These are phyloP conservation scores for Aldabrachelys gigantea DNA, from an alignment of 2,113 vertebrate genomes.

Conservation along the genomic window DNA sequence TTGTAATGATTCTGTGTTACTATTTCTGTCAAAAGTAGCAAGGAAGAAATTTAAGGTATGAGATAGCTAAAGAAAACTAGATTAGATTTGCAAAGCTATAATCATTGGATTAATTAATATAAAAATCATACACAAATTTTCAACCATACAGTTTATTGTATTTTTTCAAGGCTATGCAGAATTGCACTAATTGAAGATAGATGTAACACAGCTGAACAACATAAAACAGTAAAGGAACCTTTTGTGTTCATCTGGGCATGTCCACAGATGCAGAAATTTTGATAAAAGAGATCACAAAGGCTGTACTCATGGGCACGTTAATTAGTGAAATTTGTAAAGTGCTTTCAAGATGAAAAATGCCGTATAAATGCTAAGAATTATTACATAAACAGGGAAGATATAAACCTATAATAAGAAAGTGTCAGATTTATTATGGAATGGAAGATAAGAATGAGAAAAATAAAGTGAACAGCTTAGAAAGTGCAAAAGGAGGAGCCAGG, in stretches of 20 bases:
- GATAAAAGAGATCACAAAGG: background rate
- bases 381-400: background rate
- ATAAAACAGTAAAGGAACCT: background rate
- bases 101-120: background rate
- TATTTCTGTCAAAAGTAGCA: background rate
- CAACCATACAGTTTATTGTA: background rate
- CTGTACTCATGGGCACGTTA: background rate
- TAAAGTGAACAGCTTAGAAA: background rate
- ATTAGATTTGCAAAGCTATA: background rate
- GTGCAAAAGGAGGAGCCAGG: background rate
- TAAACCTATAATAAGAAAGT: background rate
- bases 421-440: background rate
- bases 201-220: accelerated
- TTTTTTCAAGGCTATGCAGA: background rate
- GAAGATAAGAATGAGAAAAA: background rate
- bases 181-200: background rate
- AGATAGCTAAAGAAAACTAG: background rate
- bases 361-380: background rate
- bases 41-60: background rate
- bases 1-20: background rate
- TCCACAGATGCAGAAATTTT: background rate
- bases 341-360: background rate
- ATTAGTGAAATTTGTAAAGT: background rate
- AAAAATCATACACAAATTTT: background rate
- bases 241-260: background rate